These are phyloP conservation scores for Tupiocoris notatus DNA, from an alignment of 2,888 invertebrate species.

Conservation along the genomic window DNA sequence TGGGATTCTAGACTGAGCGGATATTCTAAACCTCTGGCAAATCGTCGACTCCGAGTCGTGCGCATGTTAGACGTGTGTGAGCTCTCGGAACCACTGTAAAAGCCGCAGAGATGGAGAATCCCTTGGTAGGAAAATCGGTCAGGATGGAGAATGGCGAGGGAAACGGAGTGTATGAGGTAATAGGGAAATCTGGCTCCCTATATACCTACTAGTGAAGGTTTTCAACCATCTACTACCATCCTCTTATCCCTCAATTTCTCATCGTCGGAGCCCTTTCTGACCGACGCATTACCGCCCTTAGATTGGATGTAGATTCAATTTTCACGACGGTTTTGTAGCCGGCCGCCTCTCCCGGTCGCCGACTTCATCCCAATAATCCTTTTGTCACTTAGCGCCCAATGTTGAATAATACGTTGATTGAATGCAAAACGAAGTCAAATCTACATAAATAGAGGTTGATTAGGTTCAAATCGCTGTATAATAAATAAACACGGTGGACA, in stretches of 20 bases:
- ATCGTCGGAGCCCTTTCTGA: constrained; percentile 15
- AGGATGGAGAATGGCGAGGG: background rate
- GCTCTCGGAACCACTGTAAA: background rate
- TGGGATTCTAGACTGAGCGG: background rate
- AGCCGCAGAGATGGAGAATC: background rate
- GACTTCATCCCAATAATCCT: background rate
- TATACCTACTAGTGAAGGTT: background rate
- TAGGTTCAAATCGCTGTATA: too few relatives aligned
- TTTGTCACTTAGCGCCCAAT: constrained; percentile 17
- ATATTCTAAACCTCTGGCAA: background rate
- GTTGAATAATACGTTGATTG: constrained; percentile 25
- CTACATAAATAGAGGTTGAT: background rate
- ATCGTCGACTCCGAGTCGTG: background rate
- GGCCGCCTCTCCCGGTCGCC: background rate
- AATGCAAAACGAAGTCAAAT: background rate
- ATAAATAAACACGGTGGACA: too few relatives aligned
- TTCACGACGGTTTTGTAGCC: constrained; percentile 24
- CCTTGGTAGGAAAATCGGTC: background rate
- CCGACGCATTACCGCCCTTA: constrained; percentile 34
- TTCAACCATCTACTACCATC: background rate
- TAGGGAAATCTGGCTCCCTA: background rate
- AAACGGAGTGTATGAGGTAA: background rate
- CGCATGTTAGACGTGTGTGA: background rate
- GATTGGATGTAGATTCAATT: constrained; percentile 43
- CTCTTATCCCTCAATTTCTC: background rate